phyloP scores from a whole-genome alignment of 2,888 invertebrate species.

The Coelinius sp. region DNA sequence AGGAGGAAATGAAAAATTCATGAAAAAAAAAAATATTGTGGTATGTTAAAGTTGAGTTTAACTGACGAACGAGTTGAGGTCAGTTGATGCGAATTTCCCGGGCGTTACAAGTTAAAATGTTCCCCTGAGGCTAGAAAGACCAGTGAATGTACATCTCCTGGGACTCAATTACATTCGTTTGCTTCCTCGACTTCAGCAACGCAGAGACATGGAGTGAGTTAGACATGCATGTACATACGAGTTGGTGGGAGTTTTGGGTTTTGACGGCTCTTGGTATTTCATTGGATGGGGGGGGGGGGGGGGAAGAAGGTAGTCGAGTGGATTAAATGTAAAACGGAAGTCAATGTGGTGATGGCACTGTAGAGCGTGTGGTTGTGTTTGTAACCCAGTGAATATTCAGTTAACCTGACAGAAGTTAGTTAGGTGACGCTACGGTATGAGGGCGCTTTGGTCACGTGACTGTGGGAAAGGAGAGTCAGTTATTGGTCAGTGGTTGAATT shows the following conservation, averaged over 20 bases:
- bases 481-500: neutral
- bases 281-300: neutral
- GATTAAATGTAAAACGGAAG: constrained; percentile 15
- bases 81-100: constrained; percentile 21
- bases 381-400: constrained; percentile 7
- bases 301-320: neutral
- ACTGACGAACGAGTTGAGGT: constrained; percentile 17
- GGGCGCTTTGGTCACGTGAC: neutral
- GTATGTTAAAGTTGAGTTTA: neutral
- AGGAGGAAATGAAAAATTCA: neutral
- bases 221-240: neutral
- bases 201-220: neutral
- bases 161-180: constrained; percentile 51
- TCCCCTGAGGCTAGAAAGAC: constrained; percentile 31
- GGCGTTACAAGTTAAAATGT: constrained; percentile 13
- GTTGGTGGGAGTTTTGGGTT: constrained; percentile 3
- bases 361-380: neutral
- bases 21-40: neutral
- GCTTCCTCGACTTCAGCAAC: constrained; percentile 34
- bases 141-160: constrained; percentile 36
- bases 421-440: neutral
- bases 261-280: constrained; percentile 14
- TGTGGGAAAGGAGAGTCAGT: neutral
- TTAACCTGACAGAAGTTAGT: neutral
- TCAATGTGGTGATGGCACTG: constrained; percentile 19